These are phyloP conservation scores for Brenthis hecate DNA, from an alignment of 2,888 invertebrate species.

Conservation along the genomic window DNA sequence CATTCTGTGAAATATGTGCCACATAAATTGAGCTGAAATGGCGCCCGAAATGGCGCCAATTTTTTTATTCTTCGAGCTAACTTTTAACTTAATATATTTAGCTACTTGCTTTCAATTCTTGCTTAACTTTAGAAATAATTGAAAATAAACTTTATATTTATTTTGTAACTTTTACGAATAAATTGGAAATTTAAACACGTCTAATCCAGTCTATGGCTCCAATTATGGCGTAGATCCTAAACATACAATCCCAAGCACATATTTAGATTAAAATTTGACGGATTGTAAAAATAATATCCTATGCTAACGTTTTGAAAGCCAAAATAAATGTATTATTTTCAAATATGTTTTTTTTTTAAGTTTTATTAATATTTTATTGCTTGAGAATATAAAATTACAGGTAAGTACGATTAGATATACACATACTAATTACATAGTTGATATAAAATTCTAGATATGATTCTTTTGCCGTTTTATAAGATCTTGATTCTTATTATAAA, in stretches of 20 bases:
- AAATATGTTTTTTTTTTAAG: neutral
- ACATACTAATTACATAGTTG: too few relatives aligned
- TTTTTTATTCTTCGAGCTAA: neutral
- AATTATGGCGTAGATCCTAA: slow-evolving; percentile 40
- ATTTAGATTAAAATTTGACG: slow-evolving; percentile 40
- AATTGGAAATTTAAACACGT: slow-evolving; percentile 37
- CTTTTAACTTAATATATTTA: neutral
- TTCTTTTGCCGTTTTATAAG: too few relatives aligned
- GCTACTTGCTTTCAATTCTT: too few relatives aligned
- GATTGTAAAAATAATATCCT: slow-evolving; percentile 38
- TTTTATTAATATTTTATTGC: neutral
- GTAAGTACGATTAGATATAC: too few relatives aligned
- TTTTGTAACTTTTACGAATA: slow-evolving; percentile 26
- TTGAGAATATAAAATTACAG: too few relatives aligned
- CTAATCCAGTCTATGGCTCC: slow-evolving; percentile 36
- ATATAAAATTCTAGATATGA: too few relatives aligned
- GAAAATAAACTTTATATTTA: slow-evolving; percentile 28
- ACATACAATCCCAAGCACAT: slow-evolving; percentile 35
- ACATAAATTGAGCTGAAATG: too few relatives aligned
- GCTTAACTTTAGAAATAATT: neutral
- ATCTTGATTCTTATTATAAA: too few relatives aligned
- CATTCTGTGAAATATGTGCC: too few relatives aligned
- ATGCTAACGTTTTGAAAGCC: neutral
- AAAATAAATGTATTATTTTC: neutral
- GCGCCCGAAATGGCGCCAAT: too few relatives aligned